Evolutionary conservation across 1,140 invertebrate genomes (phyloP).

Genomic region (Monomorium pharaonis): DNA sequence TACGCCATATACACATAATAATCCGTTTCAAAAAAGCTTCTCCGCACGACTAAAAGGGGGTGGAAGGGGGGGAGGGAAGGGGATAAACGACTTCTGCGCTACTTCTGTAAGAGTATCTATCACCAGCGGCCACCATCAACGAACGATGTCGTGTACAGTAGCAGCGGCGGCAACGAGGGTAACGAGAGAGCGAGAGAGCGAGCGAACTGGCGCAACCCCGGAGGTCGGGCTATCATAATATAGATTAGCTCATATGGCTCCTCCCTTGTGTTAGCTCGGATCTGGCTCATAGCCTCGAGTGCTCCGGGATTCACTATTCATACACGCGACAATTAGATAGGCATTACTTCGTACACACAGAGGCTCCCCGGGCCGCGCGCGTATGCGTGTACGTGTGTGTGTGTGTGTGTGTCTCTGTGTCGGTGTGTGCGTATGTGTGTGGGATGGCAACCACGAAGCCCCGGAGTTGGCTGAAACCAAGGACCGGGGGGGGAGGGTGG

Average conservation of each 20-base stretch:
- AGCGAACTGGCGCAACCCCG: slow-evolving; percentile 70
- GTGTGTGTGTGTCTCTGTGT: no score
- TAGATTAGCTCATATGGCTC: slow-evolving; percentile 85
- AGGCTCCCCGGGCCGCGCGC: slow-evolving; percentile 1
- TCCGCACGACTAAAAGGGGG: background rate
- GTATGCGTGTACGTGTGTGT: background rate
- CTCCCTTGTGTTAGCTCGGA: slow-evolving; percentile 83
- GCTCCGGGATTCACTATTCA: slow-evolving; percentile 85
- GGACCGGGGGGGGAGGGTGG: slow-evolving; percentile 76
- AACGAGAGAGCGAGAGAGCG: slow-evolving; percentile 24
- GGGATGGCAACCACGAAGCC: slow-evolving; percentile 64
- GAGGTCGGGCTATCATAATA: slow-evolving; percentile 84
- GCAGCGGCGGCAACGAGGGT: slow-evolving; percentile 29
- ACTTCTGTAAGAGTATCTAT: slow-evolving; percentile 13
- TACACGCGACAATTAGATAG: slow-evolving; percentile 86
- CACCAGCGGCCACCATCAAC: slow-evolving; percentile 21
- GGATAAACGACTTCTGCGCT: background rate
- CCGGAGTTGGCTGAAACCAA: slow-evolving; percentile 76
- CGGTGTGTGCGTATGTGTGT: background rate
- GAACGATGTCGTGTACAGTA: slow-evolving; percentile 23
- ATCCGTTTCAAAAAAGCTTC: slow-evolving; percentile 4
- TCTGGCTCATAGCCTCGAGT: slow-evolving; percentile 84
- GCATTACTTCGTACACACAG: slow-evolving; percentile 82
- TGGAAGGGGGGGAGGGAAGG: background rate
- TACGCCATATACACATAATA: background rate